A percentile compares a stretch with the other conserved stretches of the same genome.
Conservation (phyloP, 1,140 invertebrate species). For the Onthophagus taurus region DNA sequence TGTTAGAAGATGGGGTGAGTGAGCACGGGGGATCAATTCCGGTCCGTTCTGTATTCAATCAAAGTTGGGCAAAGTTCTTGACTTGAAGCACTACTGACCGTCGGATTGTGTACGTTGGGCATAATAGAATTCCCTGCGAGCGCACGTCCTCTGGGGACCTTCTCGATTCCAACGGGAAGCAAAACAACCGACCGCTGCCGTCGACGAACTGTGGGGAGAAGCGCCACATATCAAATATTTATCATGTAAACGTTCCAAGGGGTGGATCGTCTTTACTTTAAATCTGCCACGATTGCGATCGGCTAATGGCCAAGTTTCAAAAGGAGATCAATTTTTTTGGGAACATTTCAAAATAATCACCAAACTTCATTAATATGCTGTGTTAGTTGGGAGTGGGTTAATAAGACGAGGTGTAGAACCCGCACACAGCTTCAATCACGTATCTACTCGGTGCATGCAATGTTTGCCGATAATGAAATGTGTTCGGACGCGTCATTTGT, state of each 20-base stretch:
- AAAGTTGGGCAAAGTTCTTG: slow-evolving; percentile 12
- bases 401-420: neutral
- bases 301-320: neutral
- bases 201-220: too few relatives aligned
- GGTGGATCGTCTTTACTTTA: too few relatives aligned
- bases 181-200: slow-evolving; percentile 9
- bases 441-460: slow-evolving; percentile 3
- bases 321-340: neutral
- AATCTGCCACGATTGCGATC: neutral
- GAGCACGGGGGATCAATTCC: too few relatives aligned
- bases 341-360: neutral
- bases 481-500: slow-evolving; percentile 9
- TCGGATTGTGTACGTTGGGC: slow-evolving; percentile 10
- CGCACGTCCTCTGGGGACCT: slow-evolving; percentile 9
- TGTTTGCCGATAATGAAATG: slow-evolving; percentile 11
- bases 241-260: slow-evolving; percentile 10
- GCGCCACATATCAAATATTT: slow-evolving; percentile 13
- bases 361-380: slow-evolving; percentile 4
- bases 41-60: too few relatives aligned
- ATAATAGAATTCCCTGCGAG: slow-evolving; percentile 11
- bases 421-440: slow-evolving; percentile 9
- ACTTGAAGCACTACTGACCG: too few relatives aligned
- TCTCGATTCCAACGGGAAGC: slow-evolving; percentile 4
- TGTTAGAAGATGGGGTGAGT: too few relatives aligned
- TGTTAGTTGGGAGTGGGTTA: slow-evolving; percentile 3